Evolutionary conservation across 2,797 vertebrate species (phyloP), one percentile per base, ranked within the genome.

Genomic region (Eulemur albifrons): DNA sequence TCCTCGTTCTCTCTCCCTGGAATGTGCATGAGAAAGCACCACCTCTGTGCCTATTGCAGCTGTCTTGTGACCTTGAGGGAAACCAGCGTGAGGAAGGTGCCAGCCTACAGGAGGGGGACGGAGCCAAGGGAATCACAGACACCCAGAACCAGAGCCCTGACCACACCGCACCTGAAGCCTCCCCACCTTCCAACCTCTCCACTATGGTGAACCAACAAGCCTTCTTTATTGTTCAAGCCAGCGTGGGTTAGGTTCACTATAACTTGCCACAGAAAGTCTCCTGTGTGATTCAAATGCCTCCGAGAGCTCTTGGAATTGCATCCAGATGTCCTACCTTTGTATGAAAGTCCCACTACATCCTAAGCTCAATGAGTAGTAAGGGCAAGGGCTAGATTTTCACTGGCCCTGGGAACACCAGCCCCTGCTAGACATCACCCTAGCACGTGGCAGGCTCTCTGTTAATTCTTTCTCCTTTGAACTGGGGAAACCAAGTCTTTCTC

Each of bases 181-280:
- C n/a, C 11, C 27, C 30, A 69, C 87, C n/a, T 97, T 95, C 89
- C 65, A 72, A 35, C 83, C 81, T 93, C 77, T 76, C 32, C 17
- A 38, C 87, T 72, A 84, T 4, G 21, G 43, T 17, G 25, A 83
- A 61, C 94, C 88, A 91, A 89, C 85, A 91, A 96, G 93, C 80
- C 40, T 30, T 43, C 80, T 88, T 95, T 81, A 92, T 70, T 95
- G 67, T 93, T 38, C 70, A 70, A 57, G 50, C 61, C 67, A 67
- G 77, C 13, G 0, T 54, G 80, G 80, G 90, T 48, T 77, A 65
- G 20, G 65, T 63, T 92, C 38, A 30, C 90, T 92, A 1, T 59
- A 93, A 92, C 84, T 94, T 86, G 85, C 77, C 50, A 30, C 89
- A 86, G 81, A 85, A 84, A 85, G 83, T 70, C 96, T 96, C 91